Percentiles rank a stretch among this genome's conserved stretches.
Conservation (phyloP, 30 jellyfish, hydroid and myxozoan genomes). For the Aurelia aurita complex sp. Pacific region DNA sequence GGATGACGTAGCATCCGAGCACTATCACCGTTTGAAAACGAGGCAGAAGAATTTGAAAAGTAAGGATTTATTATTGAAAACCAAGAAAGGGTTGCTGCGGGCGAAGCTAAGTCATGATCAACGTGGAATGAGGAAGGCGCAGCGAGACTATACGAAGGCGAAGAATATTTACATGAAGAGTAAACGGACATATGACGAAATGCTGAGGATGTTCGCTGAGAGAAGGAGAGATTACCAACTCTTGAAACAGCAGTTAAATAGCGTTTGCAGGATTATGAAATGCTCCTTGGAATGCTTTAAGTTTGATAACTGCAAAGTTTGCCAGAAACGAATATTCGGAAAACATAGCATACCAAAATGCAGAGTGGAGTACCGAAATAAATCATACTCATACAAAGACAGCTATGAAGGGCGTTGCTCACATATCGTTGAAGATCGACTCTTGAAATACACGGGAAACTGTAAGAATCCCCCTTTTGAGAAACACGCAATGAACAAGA, state of each 20-base stretch:
- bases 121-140: constrained; percentile 20
- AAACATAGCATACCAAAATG: constrained; percentile 73
- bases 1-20: constrained; percentile 24
- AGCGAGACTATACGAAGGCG: not conserved
- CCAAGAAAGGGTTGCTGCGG: constrained; percentile 28
- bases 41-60: constrained; percentile 21
- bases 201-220: constrained; percentile 1
- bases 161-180: constrained; percentile 2
- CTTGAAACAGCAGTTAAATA: constrained; percentile 34
- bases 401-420: constrained; percentile 68
- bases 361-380: constrained; percentile 33
- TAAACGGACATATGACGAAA: constrained; percentile 18
- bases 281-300: constrained; percentile 69
- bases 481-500: constrained; percentile 39
- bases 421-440: constrained; percentile 83
- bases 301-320: constrained; percentile 68
- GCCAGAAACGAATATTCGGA: constrained; percentile 56
- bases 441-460: constrained; percentile 86
- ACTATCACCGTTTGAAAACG: constrained; percentile 18
- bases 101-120: constrained; percentile 33
- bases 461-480: constrained; percentile 78
- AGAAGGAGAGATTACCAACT: constrained; percentile 8
- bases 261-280: constrained; percentile 42
- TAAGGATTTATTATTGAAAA: constrained; percentile 6
- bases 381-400: constrained; percentile 58